Evolutionary conservation across 2,113 vertebrate species (phyloP).

Genomic region (Apistogramma diplotaenia): DNA sequence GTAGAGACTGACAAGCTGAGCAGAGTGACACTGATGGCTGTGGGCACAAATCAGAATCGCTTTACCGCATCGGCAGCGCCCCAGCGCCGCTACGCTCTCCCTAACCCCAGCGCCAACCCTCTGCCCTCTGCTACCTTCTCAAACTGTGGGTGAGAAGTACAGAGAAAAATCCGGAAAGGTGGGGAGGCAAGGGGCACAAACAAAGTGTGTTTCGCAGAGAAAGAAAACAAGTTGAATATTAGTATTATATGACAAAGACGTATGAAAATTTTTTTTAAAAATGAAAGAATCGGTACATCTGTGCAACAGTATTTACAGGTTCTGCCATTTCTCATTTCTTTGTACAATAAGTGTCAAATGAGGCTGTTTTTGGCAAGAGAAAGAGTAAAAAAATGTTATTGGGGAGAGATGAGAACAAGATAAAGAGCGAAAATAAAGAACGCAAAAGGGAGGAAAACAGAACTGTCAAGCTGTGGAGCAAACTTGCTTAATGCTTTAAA

Average conservation of each 20-base stretch:
- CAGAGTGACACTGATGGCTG: constrained; percentile 86
- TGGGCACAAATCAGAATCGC: constrained; percentile 88
- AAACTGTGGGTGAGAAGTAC: constrained; percentile 35
- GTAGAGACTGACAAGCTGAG: constrained; percentile 79
- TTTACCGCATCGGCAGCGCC: constrained; percentile 79
- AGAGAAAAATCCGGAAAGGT: not conserved
- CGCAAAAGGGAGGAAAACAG: constrained; percentile 4
- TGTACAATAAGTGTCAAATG: not conserved
- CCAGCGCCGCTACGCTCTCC: constrained; percentile 43
- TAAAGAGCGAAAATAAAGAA: constrained; percentile 18
- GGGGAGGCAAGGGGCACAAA: not conserved
- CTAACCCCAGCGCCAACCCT: constrained; percentile 49
- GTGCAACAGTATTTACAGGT: not conserved
- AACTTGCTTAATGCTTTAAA: constrained; percentile 23
- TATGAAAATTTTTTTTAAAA: not conserved
- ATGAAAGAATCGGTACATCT: not conserved
- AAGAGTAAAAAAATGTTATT: not conserved
- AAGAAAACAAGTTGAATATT: not conserved
- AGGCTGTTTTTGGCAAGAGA: not conserved
- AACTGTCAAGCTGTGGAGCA: constrained; percentile 1
- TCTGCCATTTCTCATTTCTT: not conserved
- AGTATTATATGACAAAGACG: not conserved
- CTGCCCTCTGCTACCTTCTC: constrained; percentile 23
- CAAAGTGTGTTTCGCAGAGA: not conserved
- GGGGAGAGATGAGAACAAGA: not conserved